Base-by-base conservation (phyloP, 2,113 vertebrate species). In the Protobothrops flavoviridis region DNA sequence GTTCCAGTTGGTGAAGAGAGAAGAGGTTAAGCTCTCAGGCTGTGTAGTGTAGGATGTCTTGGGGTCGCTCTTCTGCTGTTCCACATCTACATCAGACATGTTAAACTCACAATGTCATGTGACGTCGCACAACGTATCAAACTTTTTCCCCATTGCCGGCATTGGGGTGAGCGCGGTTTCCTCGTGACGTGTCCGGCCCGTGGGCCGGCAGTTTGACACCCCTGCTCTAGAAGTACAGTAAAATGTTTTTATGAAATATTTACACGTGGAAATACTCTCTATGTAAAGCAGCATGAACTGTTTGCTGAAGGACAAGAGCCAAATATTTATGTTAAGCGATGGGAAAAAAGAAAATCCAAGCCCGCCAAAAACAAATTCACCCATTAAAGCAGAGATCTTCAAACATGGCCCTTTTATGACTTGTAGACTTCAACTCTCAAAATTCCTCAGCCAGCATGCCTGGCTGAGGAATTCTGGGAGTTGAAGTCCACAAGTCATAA, bases 91-190 rank as follows among this genome's bases (percentile, higher is more conserved):
- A 50, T 9, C 48, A 50, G 48, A 50, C 48, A 9, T 50, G 48
- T 50, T 8, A 50, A 50, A 50, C 48, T 50, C 48, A 8, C 48
- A 50, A 50, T 8, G 48, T 50, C 48, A 50, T 1, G 48, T 50
- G 48, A 50, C 6, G 7, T 9, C 1, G 7, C 48, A 0, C 8
- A 1, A 50, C 48, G 1, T 9, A 50, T 50, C 8, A 1, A 50
- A 50, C 48, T 50, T 8, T 50, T 50, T 50, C 48, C 1, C 48
- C 48, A 50, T 48, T 48, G 45, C 45, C 45, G 1, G 45, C 45
- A 48, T 1, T 48, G 45, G 45, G 45, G 6, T 48, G 45, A 0
- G 45, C 45, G 1, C 5, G 45, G 5, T 48, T 48, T 48, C 45
- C 45, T 48, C 1, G 5, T 50, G 48, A 48, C 7, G 6, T 1